Percentiles rank a stretch among this genome's conserved stretches.
Conservation (phyloP, 2,113 vertebrate species). For the Stegostoma tigrinum region DNA sequence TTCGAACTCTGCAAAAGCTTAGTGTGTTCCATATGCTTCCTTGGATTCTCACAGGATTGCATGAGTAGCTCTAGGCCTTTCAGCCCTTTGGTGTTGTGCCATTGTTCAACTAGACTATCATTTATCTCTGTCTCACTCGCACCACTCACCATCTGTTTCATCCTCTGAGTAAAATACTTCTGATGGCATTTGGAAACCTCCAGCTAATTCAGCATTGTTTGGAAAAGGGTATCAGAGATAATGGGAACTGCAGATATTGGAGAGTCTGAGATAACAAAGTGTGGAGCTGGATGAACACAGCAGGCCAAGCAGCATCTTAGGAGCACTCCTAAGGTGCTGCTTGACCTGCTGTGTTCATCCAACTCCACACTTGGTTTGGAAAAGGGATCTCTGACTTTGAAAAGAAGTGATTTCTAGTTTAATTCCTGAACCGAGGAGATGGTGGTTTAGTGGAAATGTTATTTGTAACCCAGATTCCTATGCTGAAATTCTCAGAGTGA, state of each 20-base stretch:
- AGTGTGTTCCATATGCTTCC: not conserved
- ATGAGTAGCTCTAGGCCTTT: not conserved
- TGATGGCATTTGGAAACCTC: not conserved
- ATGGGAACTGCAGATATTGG: no score
- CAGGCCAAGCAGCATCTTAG: no score
- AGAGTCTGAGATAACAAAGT: no score
- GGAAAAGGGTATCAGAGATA: no score
- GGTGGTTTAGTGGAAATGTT: no score
- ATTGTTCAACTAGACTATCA: not conserved
- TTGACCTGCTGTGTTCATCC: no score
- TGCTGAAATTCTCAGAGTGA: no score
- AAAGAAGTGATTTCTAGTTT: not conserved
- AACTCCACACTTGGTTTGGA: no score
- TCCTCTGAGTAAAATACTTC: not conserved
- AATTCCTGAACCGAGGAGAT: no score
- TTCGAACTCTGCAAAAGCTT: not conserved
- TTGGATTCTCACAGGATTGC: not conserved
- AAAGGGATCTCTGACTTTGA: not conserved
- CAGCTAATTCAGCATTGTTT: not conserved
- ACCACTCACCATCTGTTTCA: not conserved
- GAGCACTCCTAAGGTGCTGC: no score
- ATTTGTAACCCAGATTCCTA: no score
- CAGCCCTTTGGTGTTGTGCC: not conserved
- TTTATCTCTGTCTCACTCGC: not conserved
- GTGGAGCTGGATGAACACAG: no score